These are phyloP conservation scores for Aurelia sp. DNA, from an alignment of 30 jellyfish, hydroid and myxozoan genomes.

Conservation along the genomic window DNA sequence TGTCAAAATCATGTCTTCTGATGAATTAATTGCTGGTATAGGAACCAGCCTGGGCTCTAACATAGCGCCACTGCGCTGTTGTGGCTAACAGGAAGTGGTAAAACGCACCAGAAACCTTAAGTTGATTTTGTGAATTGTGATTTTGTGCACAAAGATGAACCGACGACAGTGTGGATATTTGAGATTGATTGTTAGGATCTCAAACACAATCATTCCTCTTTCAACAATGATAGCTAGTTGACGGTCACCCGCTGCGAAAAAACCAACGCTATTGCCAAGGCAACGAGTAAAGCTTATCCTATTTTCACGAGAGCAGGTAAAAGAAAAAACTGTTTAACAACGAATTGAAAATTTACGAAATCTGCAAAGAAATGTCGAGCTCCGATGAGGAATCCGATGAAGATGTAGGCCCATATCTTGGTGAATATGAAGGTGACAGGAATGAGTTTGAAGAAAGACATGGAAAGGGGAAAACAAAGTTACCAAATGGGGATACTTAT, in stretches of 20 bases:
- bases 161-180: too few relatives aligned
- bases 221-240: not conserved
- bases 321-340: not conserved
- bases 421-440: slow-evolving; percentile 80
- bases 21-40: too few relatives aligned
- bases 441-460: slow-evolving; percentile 77
- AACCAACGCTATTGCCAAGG: not conserved
- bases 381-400: slow-evolving; percentile 80
- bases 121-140: too few relatives aligned
- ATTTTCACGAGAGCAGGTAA: not conserved
- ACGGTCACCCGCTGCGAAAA: not conserved
- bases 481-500: slow-evolving; percentile 79
- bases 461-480: slow-evolving; percentile 74
- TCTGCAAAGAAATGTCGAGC: slow-evolving; percentile 41
- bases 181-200: too few relatives aligned
- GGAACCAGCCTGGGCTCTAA: too few relatives aligned
- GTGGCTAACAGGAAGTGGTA: too few relatives aligned
- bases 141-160: too few relatives aligned
- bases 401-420: slow-evolving; percentile 74
- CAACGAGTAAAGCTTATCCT: not conserved
- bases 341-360: not conserved
- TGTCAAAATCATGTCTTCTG: too few relatives aligned
- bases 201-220: too few relatives aligned
- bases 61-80: too few relatives aligned
- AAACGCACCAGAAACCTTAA: too few relatives aligned